A percentile compares a stretch with the other conserved stretches of the same genome.
Conservation (phyloP, 2,888 invertebrate species). For the Acronicta alni region DNA sequence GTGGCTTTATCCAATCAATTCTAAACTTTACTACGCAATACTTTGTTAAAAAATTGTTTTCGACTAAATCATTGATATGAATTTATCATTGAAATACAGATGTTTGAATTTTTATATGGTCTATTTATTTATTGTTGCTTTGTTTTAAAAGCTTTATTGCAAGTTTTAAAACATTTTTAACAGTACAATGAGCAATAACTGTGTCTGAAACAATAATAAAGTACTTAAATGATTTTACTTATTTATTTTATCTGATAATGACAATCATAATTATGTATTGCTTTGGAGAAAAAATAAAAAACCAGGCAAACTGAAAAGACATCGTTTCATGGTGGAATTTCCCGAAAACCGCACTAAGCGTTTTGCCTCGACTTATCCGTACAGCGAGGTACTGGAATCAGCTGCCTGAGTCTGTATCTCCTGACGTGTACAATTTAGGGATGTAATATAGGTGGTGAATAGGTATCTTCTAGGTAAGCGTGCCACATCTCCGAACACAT, state of each 20-base stretch:
- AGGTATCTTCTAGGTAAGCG: no score
- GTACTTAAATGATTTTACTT: conserved; percentile 44
- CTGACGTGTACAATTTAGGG: no score
- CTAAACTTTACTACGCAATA: conserved; percentile 78
- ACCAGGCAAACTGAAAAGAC: no score
- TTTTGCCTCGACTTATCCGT: no score
- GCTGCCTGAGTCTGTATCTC: no score
- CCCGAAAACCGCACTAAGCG: no score
- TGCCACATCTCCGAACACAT: no score
- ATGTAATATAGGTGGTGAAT: no score
- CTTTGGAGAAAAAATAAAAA: no score
- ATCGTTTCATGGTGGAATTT: no score
- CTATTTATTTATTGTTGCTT: conserved; percentile 62
- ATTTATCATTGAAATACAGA: conserved; percentile 86
- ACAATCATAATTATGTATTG: background rate
- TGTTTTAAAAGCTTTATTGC: conserved; percentile 53
- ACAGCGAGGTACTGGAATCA: no score
- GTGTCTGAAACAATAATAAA: conserved; percentile 51
- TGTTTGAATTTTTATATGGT: conserved; percentile 84
- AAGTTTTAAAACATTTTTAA: conserved; percentile 45
- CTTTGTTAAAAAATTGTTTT: conserved; percentile 87
- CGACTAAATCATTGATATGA: conserved; percentile 87
- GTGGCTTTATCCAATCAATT: conserved; percentile 86
- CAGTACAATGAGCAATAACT: conserved; percentile 44
- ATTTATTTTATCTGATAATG: conserved; percentile 36